These are phyloP conservation scores for Hyaena hyaena DNA, from an alignment of 2,113 vertebrate species.

Conservation along the genomic window DNA sequence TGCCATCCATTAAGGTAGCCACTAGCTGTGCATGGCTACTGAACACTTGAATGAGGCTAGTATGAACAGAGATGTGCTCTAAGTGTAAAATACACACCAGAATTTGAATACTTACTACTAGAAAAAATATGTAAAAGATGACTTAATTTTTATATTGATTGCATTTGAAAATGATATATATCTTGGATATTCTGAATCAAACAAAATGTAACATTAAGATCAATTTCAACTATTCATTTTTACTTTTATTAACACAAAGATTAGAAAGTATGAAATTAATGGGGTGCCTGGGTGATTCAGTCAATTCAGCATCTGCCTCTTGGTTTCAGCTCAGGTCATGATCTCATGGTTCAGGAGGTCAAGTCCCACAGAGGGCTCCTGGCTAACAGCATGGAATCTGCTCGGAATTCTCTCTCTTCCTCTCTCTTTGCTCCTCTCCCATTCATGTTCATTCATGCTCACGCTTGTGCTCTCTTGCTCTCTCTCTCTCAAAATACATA, in stretches of 20 bases:
- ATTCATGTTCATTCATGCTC: too few species aligned
- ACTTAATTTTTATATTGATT: neutral
- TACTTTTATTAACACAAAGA: neutral
- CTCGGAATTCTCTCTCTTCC: too few species aligned
- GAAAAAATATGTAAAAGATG: neutral
- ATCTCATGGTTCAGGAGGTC: too few species aligned
- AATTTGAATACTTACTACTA: slow-evolving; percentile 7
- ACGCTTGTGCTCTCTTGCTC: too few species aligned
- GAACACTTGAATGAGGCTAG: neutral
- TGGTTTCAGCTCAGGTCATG: too few species aligned
- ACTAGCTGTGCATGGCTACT: neutral
- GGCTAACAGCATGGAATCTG: too few species aligned
- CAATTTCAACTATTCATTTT: neutral
- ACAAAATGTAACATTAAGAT: neutral
- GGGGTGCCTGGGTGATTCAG: too few species aligned
- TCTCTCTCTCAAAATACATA: too few species aligned
- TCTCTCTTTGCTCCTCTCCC: too few species aligned
- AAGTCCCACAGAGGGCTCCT: too few species aligned
- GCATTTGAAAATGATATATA: neutral
- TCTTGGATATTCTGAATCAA: neutral
- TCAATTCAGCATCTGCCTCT: too few species aligned
- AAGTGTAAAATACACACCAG: neutral
- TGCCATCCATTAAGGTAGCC: neutral
- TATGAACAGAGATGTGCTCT: neutral
- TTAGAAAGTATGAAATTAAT: neutral